A percentile compares a stretch with the other conserved stretches of the same genome.
Conservation (phyloP, 2,113 vertebrate genomes). For the Strix uralensis region DNA sequence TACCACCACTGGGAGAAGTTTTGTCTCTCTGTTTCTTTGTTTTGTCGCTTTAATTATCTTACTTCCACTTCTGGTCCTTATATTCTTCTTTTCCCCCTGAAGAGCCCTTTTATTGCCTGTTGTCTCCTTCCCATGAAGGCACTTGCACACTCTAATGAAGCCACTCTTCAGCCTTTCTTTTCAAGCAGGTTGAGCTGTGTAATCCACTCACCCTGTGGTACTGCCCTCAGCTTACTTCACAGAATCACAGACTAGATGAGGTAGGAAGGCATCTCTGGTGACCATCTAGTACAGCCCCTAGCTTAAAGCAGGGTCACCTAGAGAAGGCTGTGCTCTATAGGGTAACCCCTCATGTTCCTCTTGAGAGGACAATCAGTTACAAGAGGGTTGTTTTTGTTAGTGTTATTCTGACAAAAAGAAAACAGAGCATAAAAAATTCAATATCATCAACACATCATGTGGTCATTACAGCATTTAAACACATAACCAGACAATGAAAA, state of each 20-base stretch:
- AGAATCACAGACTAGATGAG: not conserved
- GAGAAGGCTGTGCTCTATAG: not conserved
- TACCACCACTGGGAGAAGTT: not conserved
- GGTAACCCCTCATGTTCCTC: not conserved
- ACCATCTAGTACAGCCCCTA: not conserved
- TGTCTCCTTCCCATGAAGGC: not conserved
- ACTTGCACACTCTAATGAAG: not conserved
- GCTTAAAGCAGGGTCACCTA: not conserved
- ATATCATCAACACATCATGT: not conserved
- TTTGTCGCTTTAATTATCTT: not conserved
- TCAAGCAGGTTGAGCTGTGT: not conserved
- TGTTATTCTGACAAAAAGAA: not conserved
- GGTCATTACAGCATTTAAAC: not conserved
- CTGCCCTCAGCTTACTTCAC: not conserved
- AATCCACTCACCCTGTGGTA: not conserved
- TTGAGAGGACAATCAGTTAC: not conserved
- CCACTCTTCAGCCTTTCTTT: not conserved
- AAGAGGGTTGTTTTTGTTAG: not conserved
- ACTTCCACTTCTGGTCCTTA: not conserved
- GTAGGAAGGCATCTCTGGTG: not conserved
- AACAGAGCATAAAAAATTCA: not conserved
- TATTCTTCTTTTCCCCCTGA: not conserved
- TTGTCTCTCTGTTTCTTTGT: not conserved
- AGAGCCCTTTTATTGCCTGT: not conserved
- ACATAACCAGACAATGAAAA: not conserved